Conservation (phyloP, 2,113 vertebrate species). For the Emydocephalus ijimae region DNA sequence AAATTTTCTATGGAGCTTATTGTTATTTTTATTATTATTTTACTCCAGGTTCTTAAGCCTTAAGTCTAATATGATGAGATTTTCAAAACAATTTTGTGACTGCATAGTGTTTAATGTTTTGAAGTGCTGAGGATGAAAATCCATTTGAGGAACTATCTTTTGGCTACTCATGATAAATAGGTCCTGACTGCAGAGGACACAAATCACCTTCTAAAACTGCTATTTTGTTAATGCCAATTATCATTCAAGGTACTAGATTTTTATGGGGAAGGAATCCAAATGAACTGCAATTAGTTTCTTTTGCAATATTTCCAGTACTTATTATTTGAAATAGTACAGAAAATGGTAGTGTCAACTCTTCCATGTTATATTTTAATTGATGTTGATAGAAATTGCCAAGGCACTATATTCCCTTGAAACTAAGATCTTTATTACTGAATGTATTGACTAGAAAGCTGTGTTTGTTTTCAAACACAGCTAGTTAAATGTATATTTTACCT, state of each 20-base stretch:
- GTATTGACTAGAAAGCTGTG: slow-evolving; percentile 1
- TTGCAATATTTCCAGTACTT: slow-evolving; percentile 20
- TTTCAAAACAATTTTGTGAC: slow-evolving; percentile 66
- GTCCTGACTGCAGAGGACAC: slow-evolving; percentile 37
- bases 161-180: slow-evolving; percentile 59
- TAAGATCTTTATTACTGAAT: neutral
- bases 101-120: slow-evolving; percentile 50
- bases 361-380: neutral
- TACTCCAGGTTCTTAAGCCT: slow-evolving; percentile 62
- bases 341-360: slow-evolving; percentile 11
- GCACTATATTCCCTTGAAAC: neutral
- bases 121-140: slow-evolving; percentile 69
- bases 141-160: slow-evolving; percentile 63
- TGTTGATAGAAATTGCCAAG: neutral
- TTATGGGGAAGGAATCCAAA: slow-evolving; percentile 17
- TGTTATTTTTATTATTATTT: slow-evolving; percentile 22
- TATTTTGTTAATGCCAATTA: slow-evolving; percentile 61
- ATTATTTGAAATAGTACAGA: neutral
- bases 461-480: slow-evolving; percentile 16
- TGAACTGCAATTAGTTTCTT: slow-evolving; percentile 5
- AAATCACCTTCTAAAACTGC: slow-evolving; percentile 48
- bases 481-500: neutral
- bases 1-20: slow-evolving; percentile 29
- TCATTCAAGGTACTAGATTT: slow-evolving; percentile 38
- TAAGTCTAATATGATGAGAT: slow-evolving; percentile 58